Evolutionary conservation across 2,888 invertebrate species (phyloP), one percentile per base, ranked within the genome.

Genomic region (Busseola fusca): DNA sequence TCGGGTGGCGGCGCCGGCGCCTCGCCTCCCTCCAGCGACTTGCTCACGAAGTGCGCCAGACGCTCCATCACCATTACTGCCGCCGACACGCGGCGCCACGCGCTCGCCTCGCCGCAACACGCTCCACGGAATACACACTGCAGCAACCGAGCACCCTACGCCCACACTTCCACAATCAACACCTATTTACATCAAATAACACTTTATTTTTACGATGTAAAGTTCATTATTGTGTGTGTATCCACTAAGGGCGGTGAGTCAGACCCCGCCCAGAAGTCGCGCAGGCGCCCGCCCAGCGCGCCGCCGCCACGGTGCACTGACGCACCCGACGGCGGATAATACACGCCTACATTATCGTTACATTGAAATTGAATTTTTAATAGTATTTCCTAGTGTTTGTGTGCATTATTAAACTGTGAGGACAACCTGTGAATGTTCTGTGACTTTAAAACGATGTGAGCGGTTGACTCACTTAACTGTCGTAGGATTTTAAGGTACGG

Each of bases 1-100:
- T 90, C 95, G 65, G 94, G 93, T 79, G 94, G 95, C 74, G 95
- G 93, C 86, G 94, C 93, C 68, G 95, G 95, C 72, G 93, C 93
- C 85, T 94, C 95, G 92, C 96, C 90, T 84, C 96, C 97, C 91
- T 97, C 97, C 93, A 98, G 97, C 78, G 98, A 98, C 95, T 98
- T 98, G 88, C 98, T 98, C 91, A 98, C 98, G 96, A 98, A 98
- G 96, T 98, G 98, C 90, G 98, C 98, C 93, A 98, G 96, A 96
- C 98, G 98, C 96, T 98, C 98, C 98, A 98, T 98, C 93, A 95
- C 94, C 95, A 95, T 95, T 92, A 95, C 94, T 95, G 94, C 91
- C 91, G 91, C 89, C 86, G 84, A 88, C 87, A 89, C 93, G 91
- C 91, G 91, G 84, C 91, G 87, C 88, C 92, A 89, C 93, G 92